These are phyloP conservation scores for Maniola jurtina DNA, from an alignment of 1,140 invertebrate genomes.

Conservation along the genomic window DNA sequence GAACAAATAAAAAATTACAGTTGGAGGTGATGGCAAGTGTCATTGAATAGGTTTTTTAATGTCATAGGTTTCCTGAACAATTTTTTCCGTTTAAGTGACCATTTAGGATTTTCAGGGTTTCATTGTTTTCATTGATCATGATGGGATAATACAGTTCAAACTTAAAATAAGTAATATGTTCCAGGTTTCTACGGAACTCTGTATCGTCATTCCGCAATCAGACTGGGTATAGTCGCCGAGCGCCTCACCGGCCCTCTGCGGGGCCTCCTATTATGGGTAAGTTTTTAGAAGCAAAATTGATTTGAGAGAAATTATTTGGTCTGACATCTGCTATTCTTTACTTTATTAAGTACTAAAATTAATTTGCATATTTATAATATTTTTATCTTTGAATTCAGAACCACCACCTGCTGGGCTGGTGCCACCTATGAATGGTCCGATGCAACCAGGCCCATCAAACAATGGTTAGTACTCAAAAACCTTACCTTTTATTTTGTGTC, in stretches of 20 bases:
- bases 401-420: conserved; percentile 24
- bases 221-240: conserved; percentile 85
- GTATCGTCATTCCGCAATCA: conserved; percentile 94
- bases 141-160: background rate
- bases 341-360: too few species aligned
- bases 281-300: background rate
- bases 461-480: conserved; percentile 37
- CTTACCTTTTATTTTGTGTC: background rate
- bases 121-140: too few species aligned
- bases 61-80: too few species aligned
- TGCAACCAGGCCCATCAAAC: conserved; percentile 29
- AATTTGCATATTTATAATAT: too few species aligned
- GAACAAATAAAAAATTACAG: too few species aligned
- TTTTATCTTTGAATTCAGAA: conserved; percentile 29
- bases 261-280: conserved; percentile 39
- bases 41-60: too few species aligned
- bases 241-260: conserved; percentile 65
- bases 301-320: too few species aligned
- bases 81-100: too few species aligned
- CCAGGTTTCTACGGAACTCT: conserved; percentile 89
- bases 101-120: too few species aligned
- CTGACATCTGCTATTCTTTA: too few species aligned
- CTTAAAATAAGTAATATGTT: conserved; percentile 38
- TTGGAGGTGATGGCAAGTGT: too few species aligned
- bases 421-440: conserved; percentile 40